Base-by-base conservation (phyloP, 2,797 vertebrate genomes). In the Aselliscus stoliczkanus region DNA sequence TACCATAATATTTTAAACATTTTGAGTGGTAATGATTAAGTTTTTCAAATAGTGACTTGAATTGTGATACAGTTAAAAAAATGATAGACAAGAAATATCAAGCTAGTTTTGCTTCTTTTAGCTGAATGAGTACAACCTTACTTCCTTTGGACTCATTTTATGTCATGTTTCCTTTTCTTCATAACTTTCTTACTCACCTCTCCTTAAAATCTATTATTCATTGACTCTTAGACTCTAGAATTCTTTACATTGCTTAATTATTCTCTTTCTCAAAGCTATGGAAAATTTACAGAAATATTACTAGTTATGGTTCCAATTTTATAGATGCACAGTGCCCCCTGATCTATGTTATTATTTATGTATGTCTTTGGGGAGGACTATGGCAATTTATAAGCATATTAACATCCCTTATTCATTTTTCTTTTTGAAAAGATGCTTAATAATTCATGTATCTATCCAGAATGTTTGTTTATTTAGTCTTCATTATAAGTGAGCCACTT, bases 391-490 rank as follows among this genome's bases (percentile, higher is more conserved):
- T 69, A 92, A 80, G n/a, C 42, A 25, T 56, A 90, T 90, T 97
- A 93, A 56, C 84, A 62, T 82, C 20, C 18, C 2, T 75, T 80
- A 58, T 2, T 82, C 72, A 67, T 84, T 91, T 90, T 21, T 82
- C 88, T 97, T 81, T 96, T 96, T 52, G 88, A 97, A 97, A 97
- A 97, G 73, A 27, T 11, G 6, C 82, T 98, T 97, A 98, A 97
- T 98, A 97, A 98, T 98, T 98, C 84, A 97, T 69, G 83, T 92
- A 47, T 95, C 91, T 97, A 88, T 94, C 95, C 76, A 95, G 88
- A 97, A 90, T 97, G 95, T 97, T 98, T 98, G 80, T 98, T 98
- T 98, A 96, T 96, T 97, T 67, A 76, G 37, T 97, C 79, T 97
- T 94, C 96, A 94, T 97, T 94, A 76, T 75, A 88, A 52, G 47